Percentiles rank a stretch among this genome's conserved stretches.
Evolutionary conservation across 2,888 invertebrate genomes (phyloP).

Genomic region (Caenorhabditis japonica): DNA sequence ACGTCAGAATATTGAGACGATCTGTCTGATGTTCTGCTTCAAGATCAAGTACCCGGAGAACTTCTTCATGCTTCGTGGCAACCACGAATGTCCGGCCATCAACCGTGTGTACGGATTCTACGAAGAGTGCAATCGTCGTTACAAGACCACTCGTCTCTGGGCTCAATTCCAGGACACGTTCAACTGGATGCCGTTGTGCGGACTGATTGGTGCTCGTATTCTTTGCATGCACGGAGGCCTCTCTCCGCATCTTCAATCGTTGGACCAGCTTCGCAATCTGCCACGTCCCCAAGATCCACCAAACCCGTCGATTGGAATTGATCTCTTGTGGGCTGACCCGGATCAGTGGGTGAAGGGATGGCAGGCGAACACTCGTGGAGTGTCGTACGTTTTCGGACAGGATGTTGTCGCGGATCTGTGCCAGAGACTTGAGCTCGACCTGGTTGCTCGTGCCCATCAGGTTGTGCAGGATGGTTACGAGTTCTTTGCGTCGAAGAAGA

Average conservation of each 20-base stretch:
- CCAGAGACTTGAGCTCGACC: constrained; percentile 54
- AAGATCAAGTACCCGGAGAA: constrained; percentile 55
- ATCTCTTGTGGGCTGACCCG: constrained; percentile 65
- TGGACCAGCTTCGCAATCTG: constrained; percentile 57
- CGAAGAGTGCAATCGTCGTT: constrained; percentile 65
- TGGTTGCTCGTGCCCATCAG: constrained; percentile 57
- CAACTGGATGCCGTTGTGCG: constrained; percentile 61
- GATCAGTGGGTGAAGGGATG: constrained; percentile 51
- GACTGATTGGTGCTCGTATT: constrained; percentile 55
- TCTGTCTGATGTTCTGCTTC: constrained; percentile 54
- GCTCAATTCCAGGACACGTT: constrained; percentile 53
- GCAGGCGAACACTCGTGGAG: constrained; percentile 56
- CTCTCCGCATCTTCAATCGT: constrained; percentile 45
- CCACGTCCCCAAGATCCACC: constrained; percentile 56
- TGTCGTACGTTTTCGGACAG: constrained; percentile 58
- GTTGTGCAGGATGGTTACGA: constrained; percentile 59
- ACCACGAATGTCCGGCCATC: constrained; percentile 65
- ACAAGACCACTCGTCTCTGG: constrained; percentile 43
- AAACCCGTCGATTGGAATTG: constrained; percentile 45
- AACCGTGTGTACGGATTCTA: constrained; percentile 66
- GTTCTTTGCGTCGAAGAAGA: constrained; percentile 44
- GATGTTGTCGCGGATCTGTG: constrained; percentile 59
- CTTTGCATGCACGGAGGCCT: constrained; percentile 66
- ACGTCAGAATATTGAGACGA: constrained; percentile 51
- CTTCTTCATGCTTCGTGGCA: constrained; percentile 66